Conservation (phyloP, 2,797 vertebrate genomes). For the Hafferia zeledoni region DNA sequence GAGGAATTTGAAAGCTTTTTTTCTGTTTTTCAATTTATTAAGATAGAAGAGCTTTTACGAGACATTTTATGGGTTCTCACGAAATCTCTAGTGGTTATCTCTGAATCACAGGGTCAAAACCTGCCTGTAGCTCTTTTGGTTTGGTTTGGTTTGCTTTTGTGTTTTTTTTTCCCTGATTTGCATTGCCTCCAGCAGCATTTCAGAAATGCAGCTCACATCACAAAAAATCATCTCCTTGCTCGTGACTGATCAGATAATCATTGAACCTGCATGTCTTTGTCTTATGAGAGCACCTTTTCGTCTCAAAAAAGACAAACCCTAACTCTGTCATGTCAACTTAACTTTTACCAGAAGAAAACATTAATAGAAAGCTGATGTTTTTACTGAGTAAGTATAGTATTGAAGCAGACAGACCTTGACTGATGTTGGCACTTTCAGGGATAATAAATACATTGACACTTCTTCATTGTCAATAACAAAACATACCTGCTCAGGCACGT, state of each 20-base stretch:
- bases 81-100: background rate
- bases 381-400: background rate
- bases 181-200: background rate
- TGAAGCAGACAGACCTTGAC: background rate
- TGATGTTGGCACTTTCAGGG: background rate
- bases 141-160: background rate
- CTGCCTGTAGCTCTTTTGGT: background rate
- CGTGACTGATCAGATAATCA: background rate
- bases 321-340: background rate
- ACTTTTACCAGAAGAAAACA: background rate
- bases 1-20: background rate
- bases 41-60: background rate
- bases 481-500: constrained; percentile 9
- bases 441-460: constrained; percentile 41
- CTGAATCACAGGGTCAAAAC: background rate
- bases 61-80: background rate
- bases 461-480: constrained; percentile 5
- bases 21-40: background rate
- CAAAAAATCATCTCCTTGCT: background rate
- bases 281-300: background rate
- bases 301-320: background rate
- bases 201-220: background rate
- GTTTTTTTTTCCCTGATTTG: fast-evolving
- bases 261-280: background rate
- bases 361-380: background rate